Evolutionary conservation across 2,797 vertebrate genomes (phyloP), one percentile per base, ranked within the genome.

Genomic region (Acipenser ruthenus): DNA sequence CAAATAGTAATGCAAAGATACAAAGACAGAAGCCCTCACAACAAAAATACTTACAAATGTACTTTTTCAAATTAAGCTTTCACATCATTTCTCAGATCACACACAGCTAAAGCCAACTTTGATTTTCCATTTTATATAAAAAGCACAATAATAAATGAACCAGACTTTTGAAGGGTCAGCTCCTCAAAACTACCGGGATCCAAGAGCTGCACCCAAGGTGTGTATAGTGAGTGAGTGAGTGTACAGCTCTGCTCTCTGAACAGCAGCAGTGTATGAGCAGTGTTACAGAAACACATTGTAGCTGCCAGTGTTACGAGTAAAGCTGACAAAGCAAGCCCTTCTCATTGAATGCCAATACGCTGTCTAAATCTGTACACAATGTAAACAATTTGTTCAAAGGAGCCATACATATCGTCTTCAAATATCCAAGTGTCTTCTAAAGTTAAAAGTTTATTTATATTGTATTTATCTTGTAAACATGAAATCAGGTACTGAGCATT

Each of bases 1-100:
- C 93, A 94, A 94, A 94, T 87, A 83, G 80, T 87, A 89, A 90
- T 87, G 91, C 90, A 89, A 93, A 93, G 89, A 77, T 93, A 93
- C 90, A 93, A 93, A 93, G 91, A 93, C 90, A 86, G 78, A 91
- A 91, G 88, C 90, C 75, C 89, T 83, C 86, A 87, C 83, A 71
- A 80, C 80, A 86, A 83, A 82, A 82, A 86, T 82, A 78, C 79
- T 67, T 75, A 72, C 78, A 73, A 69, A 78, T 77, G 73, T 82
- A 87, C 83, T 78, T 55, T 79, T 72, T 72, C 78, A 83, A 83
- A 77, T 82, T 71, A 85, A 87, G 87, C 84, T 65, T 74, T 82
- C 76, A 84, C 82, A 81, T 81, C 77, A 74, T 80, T 74, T 80
- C 81, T 81, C 80, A 73, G 77, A 61, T 73, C 79, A 81, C 86